Evolutionary conservation across 2,888 invertebrate genomes (phyloP).

Genomic region (Cerastis leucographa): DNA sequence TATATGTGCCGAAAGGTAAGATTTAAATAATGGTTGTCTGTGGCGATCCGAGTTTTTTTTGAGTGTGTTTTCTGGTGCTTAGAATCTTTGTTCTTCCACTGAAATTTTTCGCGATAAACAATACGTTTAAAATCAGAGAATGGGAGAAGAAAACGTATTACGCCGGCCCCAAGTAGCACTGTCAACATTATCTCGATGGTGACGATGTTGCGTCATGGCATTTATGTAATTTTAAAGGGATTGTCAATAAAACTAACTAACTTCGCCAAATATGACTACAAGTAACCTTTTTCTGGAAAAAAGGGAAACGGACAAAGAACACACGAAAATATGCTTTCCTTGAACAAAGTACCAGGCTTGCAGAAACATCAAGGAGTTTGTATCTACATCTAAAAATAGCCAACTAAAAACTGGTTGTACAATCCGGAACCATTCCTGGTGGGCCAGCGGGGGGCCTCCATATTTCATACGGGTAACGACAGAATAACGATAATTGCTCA

Average conservation of each 20-base stretch:
- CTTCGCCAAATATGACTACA: not conserved
- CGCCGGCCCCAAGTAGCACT: too few species aligned
- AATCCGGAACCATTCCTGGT: constrained; percentile 41
- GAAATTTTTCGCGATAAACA: too few species aligned
- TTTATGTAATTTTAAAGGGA: too few species aligned
- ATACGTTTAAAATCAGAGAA: too few species aligned
- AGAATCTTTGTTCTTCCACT: not conserved
- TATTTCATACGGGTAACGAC: constrained; percentile 46
- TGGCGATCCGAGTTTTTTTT: too few species aligned
- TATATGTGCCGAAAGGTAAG: constrained; percentile 5
- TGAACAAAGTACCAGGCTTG: constrained; percentile 34
- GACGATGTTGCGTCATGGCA: not conserved
- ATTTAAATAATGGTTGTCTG: not conserved
- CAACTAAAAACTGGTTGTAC: constrained; percentile 40
- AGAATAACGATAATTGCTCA: constrained; percentile 47
- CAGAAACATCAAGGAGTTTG: constrained; percentile 30
- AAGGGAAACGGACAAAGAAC: not conserved
- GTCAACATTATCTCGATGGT: too few species aligned
- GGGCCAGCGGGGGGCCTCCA: constrained; percentile 19
- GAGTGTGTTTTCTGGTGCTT: not conserved
- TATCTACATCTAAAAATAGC: constrained; percentile 47
- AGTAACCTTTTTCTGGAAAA: not conserved
- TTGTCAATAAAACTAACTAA: too few species aligned
- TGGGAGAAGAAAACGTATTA: too few species aligned
- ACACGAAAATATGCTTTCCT: constrained; percentile 15